A percentile compares a stretch with the other conserved stretches of the same genome.
Conservation (phyloP, 2,113 vertebrate species). For the Meles meles region DNA sequence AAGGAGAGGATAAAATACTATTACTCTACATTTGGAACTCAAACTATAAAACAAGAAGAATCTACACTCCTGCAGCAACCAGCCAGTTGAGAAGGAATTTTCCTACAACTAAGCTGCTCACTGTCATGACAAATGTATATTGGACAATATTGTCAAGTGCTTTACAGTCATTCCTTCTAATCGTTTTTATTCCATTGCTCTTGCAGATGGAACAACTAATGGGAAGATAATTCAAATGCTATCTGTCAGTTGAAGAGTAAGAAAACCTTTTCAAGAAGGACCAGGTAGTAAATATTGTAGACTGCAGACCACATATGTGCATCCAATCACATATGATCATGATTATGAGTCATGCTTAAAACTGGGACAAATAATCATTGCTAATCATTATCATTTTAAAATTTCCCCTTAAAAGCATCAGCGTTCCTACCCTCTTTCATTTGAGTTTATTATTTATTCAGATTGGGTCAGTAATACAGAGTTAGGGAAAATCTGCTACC, state of each 20-base stretch:
- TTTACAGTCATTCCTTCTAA: background rate
- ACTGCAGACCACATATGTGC: background rate
- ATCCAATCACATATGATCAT: background rate
- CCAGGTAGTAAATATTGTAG: background rate
- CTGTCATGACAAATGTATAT: background rate
- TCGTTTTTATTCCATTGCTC: constrained; percentile 30
- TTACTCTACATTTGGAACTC: background rate
- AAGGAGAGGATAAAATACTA: background rate
- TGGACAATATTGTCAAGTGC: background rate
- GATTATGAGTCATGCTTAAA: background rate
- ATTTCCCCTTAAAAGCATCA: background rate
- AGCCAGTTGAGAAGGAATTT: background rate
- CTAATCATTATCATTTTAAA: background rate
- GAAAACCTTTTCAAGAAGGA: background rate
- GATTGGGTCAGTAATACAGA: background rate
- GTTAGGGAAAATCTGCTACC: background rate
- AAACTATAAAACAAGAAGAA: constrained; percentile 37
- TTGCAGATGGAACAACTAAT: background rate
- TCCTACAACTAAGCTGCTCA: background rate
- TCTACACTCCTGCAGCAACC: background rate
- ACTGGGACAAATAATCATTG: background rate
- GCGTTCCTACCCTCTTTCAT: background rate
- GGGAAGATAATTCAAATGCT: background rate
- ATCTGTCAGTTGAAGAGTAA: background rate
- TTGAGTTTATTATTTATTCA: background rate